A percentile compares a stretch with the other conserved stretches of the same genome.
phyloP scores from a whole-genome alignment of 1,140 invertebrate species.

The Musca domestica region DNA sequence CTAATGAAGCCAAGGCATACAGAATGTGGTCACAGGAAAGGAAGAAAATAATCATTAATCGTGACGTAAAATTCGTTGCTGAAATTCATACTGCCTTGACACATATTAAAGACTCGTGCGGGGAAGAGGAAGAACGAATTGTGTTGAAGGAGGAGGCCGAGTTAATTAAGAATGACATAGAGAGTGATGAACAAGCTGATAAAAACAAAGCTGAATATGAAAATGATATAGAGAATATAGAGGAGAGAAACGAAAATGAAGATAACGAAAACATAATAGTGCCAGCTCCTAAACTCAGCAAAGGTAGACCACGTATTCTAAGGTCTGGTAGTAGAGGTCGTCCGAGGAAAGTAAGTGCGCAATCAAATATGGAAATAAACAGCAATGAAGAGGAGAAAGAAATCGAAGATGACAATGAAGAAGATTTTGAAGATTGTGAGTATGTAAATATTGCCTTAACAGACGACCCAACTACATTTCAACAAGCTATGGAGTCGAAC shows the following conservation, averaged over 20 bases:
- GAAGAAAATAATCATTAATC: constrained; percentile 33
- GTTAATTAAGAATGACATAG: neutral
- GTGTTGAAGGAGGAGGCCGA: constrained; percentile 30
- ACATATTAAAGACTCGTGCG: constrained; percentile 24
- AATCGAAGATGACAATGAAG: neutral
- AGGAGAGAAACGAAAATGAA: neutral
- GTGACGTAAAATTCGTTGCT: constrained; percentile 27
- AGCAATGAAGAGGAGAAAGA: neutral
- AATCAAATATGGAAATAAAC: neutral
- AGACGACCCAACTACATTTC: neutral
- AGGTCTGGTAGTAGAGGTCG: neutral
- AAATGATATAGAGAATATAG: neutral
- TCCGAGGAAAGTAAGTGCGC: neutral
- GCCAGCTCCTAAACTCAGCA: neutral
- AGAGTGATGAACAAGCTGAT: neutral
- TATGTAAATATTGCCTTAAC: neutral
- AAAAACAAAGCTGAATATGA: neutral
- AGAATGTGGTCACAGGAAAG: constrained; percentile 28
- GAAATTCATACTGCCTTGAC: neutral
- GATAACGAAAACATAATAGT: constrained; percentile 2
- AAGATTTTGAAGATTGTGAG: neutral
- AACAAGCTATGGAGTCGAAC: neutral
- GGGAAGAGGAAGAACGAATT: constrained; percentile 29
- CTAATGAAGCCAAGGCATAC: constrained; percentile 17
- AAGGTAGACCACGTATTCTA: neutral